A percentile compares a stretch with the other conserved stretches of the same genome.
Evolutionary conservation across 1,140 invertebrate genomes (phyloP).

Genomic region (Phthorimaea operculella): DNA sequence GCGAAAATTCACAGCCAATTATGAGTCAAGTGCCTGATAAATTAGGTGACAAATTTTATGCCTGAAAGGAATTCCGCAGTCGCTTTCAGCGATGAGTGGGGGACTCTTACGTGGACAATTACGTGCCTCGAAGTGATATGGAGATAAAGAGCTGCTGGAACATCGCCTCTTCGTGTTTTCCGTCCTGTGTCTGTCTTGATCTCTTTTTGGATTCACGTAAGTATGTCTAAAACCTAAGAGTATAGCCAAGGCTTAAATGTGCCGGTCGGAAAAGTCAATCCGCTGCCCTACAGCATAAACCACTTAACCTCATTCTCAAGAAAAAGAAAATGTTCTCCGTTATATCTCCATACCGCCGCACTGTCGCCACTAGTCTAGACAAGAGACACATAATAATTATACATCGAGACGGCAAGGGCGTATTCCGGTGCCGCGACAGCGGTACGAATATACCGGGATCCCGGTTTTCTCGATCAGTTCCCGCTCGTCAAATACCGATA

Average conservation of each 20-base stretch:
- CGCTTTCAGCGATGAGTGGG: conserved; percentile 46
- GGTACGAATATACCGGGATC: too few species aligned
- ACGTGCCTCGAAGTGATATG: conserved; percentile 52
- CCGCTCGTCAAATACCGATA: too few species aligned
- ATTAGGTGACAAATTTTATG: conserved; percentile 56
- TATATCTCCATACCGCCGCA: conserved; percentile 55
- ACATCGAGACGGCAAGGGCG: conserved; percentile 56
- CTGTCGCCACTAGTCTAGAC: conserved; percentile 60
- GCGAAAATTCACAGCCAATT: conserved; percentile 61
- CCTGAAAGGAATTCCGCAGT: conserved; percentile 49
- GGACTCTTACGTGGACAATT: conserved; percentile 45
- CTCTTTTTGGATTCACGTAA: conserved; percentile 46
- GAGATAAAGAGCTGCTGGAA: conserved; percentile 50
- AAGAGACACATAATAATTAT: conserved; percentile 61
- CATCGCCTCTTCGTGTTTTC: conserved; percentile 52
- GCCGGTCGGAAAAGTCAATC: neutral
- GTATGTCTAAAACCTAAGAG: conserved; percentile 5
- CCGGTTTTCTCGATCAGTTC: too few species aligned
- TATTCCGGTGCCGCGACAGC: conserved; percentile 30
- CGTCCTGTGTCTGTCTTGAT: conserved; percentile 52
- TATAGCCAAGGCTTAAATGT: neutral
- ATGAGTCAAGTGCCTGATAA: conserved; percentile 63
- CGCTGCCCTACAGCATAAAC: neutral
- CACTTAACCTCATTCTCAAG: conserved; percentile 11
- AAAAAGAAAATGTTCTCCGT: conserved; percentile 14